Base-by-base conservation (phyloP, 2,888 invertebrate genomes). In the Diaperis boleti region DNA sequence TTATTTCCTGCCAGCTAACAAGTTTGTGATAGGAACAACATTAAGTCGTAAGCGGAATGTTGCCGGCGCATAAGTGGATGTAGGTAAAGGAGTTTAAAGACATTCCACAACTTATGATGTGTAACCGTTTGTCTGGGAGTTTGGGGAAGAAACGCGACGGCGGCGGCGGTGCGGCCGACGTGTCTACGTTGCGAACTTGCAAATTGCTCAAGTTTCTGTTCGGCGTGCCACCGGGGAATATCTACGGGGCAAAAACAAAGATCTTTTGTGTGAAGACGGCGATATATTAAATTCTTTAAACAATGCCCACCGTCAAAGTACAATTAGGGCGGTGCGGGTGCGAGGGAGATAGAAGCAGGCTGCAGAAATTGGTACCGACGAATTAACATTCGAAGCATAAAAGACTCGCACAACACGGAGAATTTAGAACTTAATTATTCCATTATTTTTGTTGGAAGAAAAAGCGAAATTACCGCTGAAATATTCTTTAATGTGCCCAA, bases 281-380 rank as follows among this genome's bases (percentile, higher is more conserved):
- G 33, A 69, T 69, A 70, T 71, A 74, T 72, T 74, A 69, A 68
- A 72, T 69, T 72, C 68, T 69, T 69, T 68, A 33, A 55, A 57
- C 57, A 57, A 57, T 57, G 18, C 57, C 57, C 14, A 10, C 45
- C 20, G 44, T 44, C 42, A 33, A 42, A 45, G 33, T 45, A 35
- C 45, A 57, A 57, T 57, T 57, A 57, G 44, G 33, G 31, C 57
- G 45, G 26, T 2, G 8, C 26, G 6, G n/a, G 26, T n/a, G 26
- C n/a, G 6, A 26, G 8, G 26, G 8, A 6, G 26, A 5, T n/a
- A n/a, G 26, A 26, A 2, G 26, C 26, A 26, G 26, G 26, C 6
- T 8, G n/a, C 26, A 8, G 26, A 26, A 26, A 26, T n/a, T n/a
- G n/a, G n/a, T 26, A 26, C 26, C 26, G 26, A 26, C 26, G 26